A percentile compares a stretch with the other conserved stretches of the same genome.
These are phyloP conservation scores for Austrofundulus limnaeus DNA, from an alignment of 2,113 vertebrate species.

Conservation along the genomic window DNA sequence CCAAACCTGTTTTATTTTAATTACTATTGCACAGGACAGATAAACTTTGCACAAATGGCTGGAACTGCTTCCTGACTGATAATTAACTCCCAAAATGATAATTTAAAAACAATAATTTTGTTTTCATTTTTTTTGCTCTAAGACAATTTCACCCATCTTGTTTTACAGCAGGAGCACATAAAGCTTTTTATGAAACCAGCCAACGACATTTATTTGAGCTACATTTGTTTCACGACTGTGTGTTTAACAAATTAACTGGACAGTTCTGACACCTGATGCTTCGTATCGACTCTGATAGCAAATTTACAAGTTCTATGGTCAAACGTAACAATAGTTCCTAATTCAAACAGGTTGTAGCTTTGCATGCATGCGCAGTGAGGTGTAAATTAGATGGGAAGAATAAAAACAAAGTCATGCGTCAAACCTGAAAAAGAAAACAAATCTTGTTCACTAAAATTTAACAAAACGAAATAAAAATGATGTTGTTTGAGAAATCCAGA, in stretches of 20 bases:
- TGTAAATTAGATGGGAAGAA: neutral
- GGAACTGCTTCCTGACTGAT: too few relatives aligned
- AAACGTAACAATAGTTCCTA: slow-evolving; percentile 20
- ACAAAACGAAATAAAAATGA: neutral
- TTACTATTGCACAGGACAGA: neutral
- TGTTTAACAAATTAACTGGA: slow-evolving; percentile 16
- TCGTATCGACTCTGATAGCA: slow-evolving; percentile 16
- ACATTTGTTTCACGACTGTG: slow-evolving; percentile 19
- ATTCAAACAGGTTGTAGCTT: slow-evolving; percentile 12
- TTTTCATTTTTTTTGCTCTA: too few relatives aligned
- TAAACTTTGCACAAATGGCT: too few relatives aligned
- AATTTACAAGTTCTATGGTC: neutral
- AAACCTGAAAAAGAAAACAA: neutral
- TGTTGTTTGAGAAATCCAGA: neutral
- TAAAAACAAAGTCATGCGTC: too few relatives aligned
- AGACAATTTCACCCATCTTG: neutral
- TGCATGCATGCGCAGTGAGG: neutral
- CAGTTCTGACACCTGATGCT: slow-evolving; percentile 25
- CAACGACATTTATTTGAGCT: slow-evolving; percentile 14
- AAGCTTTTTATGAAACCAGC: slow-evolving; percentile 24
- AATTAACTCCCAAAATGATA: too few relatives aligned
- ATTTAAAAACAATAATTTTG: too few relatives aligned
- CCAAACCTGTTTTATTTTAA: neutral
- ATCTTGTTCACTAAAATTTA: too few relatives aligned
- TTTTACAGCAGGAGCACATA: slow-evolving; percentile 7